phyloP scores from a whole-genome alignment of 2,113 vertebrate genomes.

The Neotragus moschatus region DNA sequence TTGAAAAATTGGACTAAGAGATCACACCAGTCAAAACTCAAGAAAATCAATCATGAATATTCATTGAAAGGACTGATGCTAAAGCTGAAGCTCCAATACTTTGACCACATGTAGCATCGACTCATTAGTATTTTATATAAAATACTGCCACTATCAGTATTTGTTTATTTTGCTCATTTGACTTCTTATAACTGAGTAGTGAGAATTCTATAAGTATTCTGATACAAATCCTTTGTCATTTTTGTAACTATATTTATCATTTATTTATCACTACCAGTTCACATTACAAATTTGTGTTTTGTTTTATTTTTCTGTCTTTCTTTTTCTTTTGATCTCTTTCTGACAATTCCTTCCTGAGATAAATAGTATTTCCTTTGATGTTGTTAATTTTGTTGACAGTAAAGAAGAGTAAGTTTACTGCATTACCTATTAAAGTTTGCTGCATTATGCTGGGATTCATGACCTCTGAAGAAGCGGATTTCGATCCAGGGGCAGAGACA shows the following conservation, averaged over 20 bases:
- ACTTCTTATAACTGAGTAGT: not conserved
- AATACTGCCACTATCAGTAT: not conserved
- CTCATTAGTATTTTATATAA: too few species aligned
- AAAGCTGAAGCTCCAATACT: not conserved
- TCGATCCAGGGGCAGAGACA: not conserved
- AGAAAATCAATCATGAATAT: not conserved
- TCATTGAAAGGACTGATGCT: not conserved
- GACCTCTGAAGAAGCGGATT: not conserved
- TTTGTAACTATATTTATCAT: not conserved
- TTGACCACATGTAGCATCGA: fast-evolving
- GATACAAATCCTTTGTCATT: not conserved
- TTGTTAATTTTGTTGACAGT: not conserved
- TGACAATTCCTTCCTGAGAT: not conserved
- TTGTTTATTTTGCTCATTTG: not conserved
- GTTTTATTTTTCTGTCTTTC: not conserved
- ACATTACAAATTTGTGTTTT: not conserved
- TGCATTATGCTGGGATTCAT: not conserved
- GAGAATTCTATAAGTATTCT: not conserved
- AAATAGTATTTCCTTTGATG: not conserved
- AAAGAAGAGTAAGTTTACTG: not conserved
- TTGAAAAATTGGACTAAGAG: not conserved
- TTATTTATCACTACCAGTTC: not conserved
- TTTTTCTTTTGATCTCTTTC: not conserved
- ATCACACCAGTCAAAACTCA: not conserved
- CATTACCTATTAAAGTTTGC: not conserved